Conservation (phyloP, 1,140 invertebrate genomes). For the Conus betulinus region DNA sequence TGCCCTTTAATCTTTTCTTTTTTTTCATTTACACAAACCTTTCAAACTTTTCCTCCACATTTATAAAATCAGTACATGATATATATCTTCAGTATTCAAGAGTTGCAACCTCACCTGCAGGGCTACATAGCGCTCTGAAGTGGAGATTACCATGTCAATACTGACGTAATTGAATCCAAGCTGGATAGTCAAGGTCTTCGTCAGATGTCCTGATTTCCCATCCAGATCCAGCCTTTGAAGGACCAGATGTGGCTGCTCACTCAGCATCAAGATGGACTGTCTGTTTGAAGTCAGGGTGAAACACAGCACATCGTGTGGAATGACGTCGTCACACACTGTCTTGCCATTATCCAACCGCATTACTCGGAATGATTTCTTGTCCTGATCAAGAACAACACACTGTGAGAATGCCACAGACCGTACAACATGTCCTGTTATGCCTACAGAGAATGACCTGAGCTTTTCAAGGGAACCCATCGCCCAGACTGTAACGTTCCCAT, state of each 20-base stretch:
- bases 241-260: slow-evolving; percentile 24
- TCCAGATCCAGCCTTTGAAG: slow-evolving; percentile 52
- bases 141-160: slow-evolving; percentile 49
- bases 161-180: slow-evolving; percentile 48
- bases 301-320: slow-evolving; percentile 43
- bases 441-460: slow-evolving; percentile 39
- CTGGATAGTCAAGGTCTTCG: slow-evolving; percentile 53
- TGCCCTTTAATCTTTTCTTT: no score
- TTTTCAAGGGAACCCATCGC: slow-evolving; percentile 32
- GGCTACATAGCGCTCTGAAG: slow-evolving; percentile 54
- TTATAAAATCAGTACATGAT: no score
- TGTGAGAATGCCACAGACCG: background rate
- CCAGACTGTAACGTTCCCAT: slow-evolving; percentile 51
- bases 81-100: background rate
- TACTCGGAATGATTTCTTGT: slow-evolving; percentile 19
- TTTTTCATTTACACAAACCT: no score
- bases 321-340: slow-evolving; percentile 19
- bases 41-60: no score
- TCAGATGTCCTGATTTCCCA: background rate
- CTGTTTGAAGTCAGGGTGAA: slow-evolving; percentile 40
- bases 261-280: background rate
- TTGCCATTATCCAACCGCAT: slow-evolving; percentile 3
- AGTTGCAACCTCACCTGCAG: slow-evolving; percentile 30
- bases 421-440: slow-evolving; percentile 45
- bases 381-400: slow-evolving; percentile 22